Evolutionary conservation across 2,113 vertebrate species (phyloP), one percentile per base, ranked within the genome.

Genomic region (Anoura caudifer): DNA sequence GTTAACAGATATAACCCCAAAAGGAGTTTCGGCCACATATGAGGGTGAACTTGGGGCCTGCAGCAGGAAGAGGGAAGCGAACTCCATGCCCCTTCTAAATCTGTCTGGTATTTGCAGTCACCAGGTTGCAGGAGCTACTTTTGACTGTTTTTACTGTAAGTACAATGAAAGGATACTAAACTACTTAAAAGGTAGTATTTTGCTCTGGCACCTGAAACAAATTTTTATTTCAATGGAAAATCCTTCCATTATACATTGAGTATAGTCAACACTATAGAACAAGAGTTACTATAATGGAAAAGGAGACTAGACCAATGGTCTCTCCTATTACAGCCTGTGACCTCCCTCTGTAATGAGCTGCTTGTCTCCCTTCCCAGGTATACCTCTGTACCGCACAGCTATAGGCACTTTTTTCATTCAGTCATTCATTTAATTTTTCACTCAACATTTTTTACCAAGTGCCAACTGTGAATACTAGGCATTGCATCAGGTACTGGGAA

Each of bases 101-200:
- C 41, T 89, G 56, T 50, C 54, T 95, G 13, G 70, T 54, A 79
- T 89, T 88, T 95, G 54, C 13, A 85, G 45, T 54, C 52, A 84
- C 33, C 33, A 85, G 63, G 72, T 92, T 95, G 7, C 54, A 85
- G 45, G 54, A 92, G 26, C 24, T 72, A 38, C 15, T 65, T 88
- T 84, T 91, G 31, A 77, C 86, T 63, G 3, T 70, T 94, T 91
- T 91, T 19, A 87, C 69, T 70, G 9, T 65, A 77, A 92, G 26
- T 33, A 79, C 63, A 96, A 88, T 79, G 52, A 79, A 79, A 72
- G 8, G 61, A 56, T 87, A 91, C 54, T 54, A 84, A 86, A 65
- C 95, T 65, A 63, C 43, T 77, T 87, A 96, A 82, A 83, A 94
- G 52, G 26, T 77, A 16, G 31, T n/a, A 31, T 84, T 91, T 87